Evolutionary conservation across 2,797 vertebrate species (phyloP).

Genomic region (Acrossocheilus wenchowensis): DNA sequence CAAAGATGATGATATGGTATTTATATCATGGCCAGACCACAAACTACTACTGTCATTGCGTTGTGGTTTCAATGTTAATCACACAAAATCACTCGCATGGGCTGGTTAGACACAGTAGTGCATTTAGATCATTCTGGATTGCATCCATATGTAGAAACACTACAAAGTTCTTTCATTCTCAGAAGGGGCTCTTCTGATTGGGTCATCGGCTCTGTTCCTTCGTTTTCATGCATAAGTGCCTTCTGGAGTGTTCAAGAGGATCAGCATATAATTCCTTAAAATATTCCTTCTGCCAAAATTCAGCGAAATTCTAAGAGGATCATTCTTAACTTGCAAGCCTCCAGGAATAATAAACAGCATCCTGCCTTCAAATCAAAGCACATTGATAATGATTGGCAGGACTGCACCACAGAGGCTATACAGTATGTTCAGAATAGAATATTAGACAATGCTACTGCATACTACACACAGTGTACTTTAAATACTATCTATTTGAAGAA

Average conservation of each 20-base stretch:
- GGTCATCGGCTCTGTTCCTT: constrained; percentile 56
- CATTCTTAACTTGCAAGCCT: constrained; percentile 1
- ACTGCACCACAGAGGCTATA: background rate
- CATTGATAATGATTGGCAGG: constrained; percentile 7
- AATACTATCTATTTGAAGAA: background rate
- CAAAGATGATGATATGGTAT: constrained; percentile 21
- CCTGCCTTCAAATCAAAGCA: background rate
- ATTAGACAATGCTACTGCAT: background rate
- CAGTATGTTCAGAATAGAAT: background rate
- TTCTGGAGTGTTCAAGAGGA: constrained; percentile 59
- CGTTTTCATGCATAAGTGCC: constrained; percentile 71
- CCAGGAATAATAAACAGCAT: constrained; percentile 4
- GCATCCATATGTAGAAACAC: constrained; percentile 62
- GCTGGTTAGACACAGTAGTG: constrained; percentile 26
- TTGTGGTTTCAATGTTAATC: constrained; percentile 46
- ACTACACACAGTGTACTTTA: background rate
- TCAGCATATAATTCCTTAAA: constrained; percentile 65
- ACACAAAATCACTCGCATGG: constrained; percentile 36
- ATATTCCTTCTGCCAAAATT: constrained; percentile 53
- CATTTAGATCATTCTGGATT: constrained; percentile 35
- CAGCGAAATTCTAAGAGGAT: constrained; percentile 31
- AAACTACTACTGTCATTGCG: constrained; percentile 23
- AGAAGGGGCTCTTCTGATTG: constrained; percentile 39
- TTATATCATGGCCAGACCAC: constrained; percentile 31
- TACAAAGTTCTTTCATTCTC: constrained; percentile 56